Evolutionary conservation across 2,888 invertebrate species (phyloP).

Genomic region (Merodon equestris): DNA sequence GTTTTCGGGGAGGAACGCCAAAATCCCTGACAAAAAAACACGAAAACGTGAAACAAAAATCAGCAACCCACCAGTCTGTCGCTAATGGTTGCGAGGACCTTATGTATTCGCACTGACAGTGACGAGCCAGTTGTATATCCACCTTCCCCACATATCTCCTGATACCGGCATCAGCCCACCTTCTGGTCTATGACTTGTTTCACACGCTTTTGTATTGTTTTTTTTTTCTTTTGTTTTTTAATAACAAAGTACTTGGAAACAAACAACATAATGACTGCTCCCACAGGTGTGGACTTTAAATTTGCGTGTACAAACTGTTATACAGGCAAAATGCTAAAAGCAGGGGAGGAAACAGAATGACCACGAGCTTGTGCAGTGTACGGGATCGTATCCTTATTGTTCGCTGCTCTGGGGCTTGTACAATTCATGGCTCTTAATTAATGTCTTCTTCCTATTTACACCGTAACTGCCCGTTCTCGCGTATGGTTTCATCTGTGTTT

Average conservation of each 20-base stretch:
- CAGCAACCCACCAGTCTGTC: conserved; percentile 12
- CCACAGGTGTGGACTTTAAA: conserved; percentile 68
- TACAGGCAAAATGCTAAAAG: conserved; percentile 10
- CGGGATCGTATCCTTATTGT: conserved; percentile 43
- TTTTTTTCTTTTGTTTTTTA: neutral
- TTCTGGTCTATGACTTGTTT: conserved; percentile 40
- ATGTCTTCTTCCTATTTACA: conserved; percentile 55
- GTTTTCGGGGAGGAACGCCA: too few relatives aligned
- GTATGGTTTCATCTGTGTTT: conserved; percentile 21
- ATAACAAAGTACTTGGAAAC: conserved; percentile 50
- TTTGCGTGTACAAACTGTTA: conserved; percentile 60
- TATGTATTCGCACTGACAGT: conserved; percentile 24
- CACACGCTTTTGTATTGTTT: conserved; percentile 38
- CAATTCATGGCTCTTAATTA: conserved; percentile 51
- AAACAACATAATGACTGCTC: conserved; percentile 66
- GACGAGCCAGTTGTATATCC: neutral
- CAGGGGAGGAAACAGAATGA: conserved; percentile 1
- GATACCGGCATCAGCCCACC: too few relatives aligned
- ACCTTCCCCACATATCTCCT: too few relatives aligned
- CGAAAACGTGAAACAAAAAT: too few relatives aligned
- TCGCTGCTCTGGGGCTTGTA: conserved; percentile 29
- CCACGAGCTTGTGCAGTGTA: conserved; percentile 35
- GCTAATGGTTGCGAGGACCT: conserved; percentile 46
- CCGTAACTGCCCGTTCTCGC: conserved; percentile 33
- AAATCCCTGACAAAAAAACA: too few relatives aligned